Conservation (phyloP, 2,797 vertebrate species). For the Bradypodion ventrale region DNA sequence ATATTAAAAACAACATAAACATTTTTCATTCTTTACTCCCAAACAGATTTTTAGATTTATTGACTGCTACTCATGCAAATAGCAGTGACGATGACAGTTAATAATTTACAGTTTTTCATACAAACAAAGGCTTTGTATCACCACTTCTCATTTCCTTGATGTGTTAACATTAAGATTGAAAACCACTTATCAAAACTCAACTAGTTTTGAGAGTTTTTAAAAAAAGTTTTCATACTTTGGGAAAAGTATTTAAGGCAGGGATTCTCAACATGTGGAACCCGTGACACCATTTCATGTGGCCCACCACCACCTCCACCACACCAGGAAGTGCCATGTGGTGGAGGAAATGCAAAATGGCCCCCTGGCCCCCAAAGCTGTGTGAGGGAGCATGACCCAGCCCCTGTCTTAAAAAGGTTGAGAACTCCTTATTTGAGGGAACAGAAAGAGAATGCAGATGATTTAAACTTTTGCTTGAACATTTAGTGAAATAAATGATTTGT, state of each 20-base stretch:
- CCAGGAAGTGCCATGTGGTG: no score
- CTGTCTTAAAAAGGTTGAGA: no score
- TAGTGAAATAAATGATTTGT: conserved; percentile 4
- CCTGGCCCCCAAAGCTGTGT: no score
- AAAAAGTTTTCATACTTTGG: conserved; percentile 6
- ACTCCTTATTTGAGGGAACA: no score
- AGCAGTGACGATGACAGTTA: neutral
- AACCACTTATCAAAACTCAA: neutral
- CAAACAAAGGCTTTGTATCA: neutral
- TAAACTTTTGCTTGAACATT: neutral
- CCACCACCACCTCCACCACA: no score
- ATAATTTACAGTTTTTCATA: neutral
- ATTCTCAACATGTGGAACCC: no score
- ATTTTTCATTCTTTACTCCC: neutral
- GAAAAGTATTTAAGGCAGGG: neutral
- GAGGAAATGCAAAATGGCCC: no score
- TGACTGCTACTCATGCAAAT: conserved; percentile 12
- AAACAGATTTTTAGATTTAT: conserved; percentile 18
- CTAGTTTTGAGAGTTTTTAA: neutral
- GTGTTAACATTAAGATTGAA: neutral
- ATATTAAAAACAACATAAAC: neutral
- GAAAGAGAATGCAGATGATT: neutral
- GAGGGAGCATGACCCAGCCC: no score
- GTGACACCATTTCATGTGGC: no score
- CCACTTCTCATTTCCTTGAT: neutral